Conservation (phyloP, 2,888 invertebrate genomes). For the Chorisops tibialis region DNA sequence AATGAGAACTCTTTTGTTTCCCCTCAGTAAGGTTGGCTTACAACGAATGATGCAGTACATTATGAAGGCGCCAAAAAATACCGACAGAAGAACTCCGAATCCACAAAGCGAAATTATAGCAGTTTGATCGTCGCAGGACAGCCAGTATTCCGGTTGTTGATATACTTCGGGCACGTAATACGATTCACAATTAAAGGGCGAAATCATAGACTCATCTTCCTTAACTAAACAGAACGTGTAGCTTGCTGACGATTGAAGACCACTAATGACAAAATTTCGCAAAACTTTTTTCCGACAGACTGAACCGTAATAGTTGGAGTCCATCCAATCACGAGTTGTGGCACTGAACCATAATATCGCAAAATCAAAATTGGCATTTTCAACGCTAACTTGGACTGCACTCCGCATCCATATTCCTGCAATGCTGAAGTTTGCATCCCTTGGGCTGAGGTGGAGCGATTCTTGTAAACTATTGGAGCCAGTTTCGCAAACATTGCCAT, state of each 20-base stretch:
- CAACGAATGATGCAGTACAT: conserved; percentile 43
- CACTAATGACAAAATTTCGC: conserved; percentile 32
- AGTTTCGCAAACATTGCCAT: not conserved
- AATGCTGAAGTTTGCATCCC: conserved; percentile 33
- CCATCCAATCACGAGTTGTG: not conserved
- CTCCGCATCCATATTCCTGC: conserved; percentile 35
- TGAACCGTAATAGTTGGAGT: not conserved
- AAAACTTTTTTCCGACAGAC: not conserved
- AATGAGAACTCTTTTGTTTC: conserved; percentile 43
- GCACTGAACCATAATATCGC: conserved; percentile 46
- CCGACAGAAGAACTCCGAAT: conserved; percentile 41
- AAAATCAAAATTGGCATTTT: conserved; percentile 32
- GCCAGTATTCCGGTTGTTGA: conserved; percentile 47
- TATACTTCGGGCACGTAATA: conserved; percentile 40
- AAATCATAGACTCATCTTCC: conserved; percentile 34
- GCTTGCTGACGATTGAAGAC: conserved; percentile 39
- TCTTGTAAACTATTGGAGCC: not conserved
- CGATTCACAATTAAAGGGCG: conserved; percentile 45
- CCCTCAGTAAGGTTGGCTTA: conserved; percentile 44
- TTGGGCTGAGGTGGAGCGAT: not conserved
- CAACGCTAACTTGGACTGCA: conserved; percentile 37
- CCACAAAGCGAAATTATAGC: conserved; percentile 43
- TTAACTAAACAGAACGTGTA: conserved; percentile 47
- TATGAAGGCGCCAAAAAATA: conserved; percentile 40
- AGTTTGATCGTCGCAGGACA: conserved; percentile 39